Evolutionary conservation across 2,888 invertebrate genomes (phyloP).

Genomic region (Nomada flava): DNA sequence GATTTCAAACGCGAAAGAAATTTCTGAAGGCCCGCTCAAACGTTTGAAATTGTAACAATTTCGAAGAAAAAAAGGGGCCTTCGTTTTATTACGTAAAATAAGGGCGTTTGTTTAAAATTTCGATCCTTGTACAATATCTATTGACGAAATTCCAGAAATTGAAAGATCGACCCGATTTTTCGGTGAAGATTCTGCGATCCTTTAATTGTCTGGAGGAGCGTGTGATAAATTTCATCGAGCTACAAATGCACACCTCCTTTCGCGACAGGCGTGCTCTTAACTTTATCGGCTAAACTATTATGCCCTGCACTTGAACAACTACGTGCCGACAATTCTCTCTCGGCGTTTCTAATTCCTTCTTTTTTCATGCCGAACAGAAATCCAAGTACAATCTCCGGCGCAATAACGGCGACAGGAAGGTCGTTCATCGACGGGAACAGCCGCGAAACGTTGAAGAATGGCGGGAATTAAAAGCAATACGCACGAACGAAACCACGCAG

Average conservation of each 20-base stretch:
- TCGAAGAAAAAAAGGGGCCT: neutral
- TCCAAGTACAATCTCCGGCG: neutral
- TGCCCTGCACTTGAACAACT: neutral
- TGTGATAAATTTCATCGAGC: too few species aligned
- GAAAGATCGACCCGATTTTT: too few species aligned
- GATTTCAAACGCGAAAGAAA: too few species aligned
- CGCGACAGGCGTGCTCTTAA: neutral
- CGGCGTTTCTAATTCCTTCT: neutral
- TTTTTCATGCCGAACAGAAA: neutral
- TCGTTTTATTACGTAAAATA: too few species aligned
- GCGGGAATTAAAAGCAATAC: conserved; percentile 23
- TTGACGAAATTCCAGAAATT: too few species aligned
- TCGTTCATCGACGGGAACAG: neutral
- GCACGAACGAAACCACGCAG: conserved; percentile 1
- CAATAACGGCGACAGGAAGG: conserved; percentile 13
- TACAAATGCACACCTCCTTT: neutral
- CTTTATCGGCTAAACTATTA: conserved; percentile 3
- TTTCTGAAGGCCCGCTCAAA: too few species aligned
- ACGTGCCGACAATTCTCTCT: neutral
- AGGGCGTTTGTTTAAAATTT: too few species aligned
- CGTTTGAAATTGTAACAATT: neutral
- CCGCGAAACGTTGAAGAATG: conserved; percentile 31
- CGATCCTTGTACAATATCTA: too few species aligned
- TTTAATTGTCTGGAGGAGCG: too few species aligned
- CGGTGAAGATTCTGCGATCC: too few species aligned